These are phyloP conservation scores for Amphiprion percula DNA, from an alignment of 2,113 vertebrate genomes.

Conservation along the genomic window DNA sequence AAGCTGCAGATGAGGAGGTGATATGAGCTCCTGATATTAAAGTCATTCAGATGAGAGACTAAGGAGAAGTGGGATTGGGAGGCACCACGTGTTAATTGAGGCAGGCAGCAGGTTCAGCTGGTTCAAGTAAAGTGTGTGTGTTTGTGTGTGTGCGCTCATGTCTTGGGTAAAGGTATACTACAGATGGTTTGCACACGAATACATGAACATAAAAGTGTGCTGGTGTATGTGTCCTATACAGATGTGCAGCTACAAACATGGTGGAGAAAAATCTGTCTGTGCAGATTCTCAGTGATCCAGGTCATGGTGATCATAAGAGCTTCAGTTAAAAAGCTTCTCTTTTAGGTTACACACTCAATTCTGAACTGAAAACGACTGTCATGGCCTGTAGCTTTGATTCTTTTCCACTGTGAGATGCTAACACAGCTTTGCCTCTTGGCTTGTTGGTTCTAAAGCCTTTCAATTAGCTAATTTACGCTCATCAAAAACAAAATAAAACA, in stretches of 20 bases:
- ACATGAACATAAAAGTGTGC: background rate
- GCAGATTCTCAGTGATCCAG: too few relatives aligned
- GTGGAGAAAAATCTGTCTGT: too few relatives aligned
- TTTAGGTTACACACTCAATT: background rate
- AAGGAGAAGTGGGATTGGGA: constrained; percentile 61
- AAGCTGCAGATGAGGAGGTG: constrained; percentile 78
- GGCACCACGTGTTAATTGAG: constrained; percentile 75
- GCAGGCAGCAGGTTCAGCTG: constrained; percentile 44
- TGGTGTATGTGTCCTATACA: too few relatives aligned
- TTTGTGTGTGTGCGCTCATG: background rate
- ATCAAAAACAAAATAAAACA: too few relatives aligned
- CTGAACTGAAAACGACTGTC: too few relatives aligned
- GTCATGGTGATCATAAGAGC: too few relatives aligned
- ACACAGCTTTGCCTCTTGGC: too few relatives aligned
- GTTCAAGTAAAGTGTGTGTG: constrained; percentile 36
- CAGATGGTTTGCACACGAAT: constrained; percentile 1
- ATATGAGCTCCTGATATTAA: constrained; percentile 80
- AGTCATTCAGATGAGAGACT: constrained; percentile 75
- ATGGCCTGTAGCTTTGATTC: too few relatives aligned
- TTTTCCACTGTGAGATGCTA: too few relatives aligned
- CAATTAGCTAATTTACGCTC: too few relatives aligned
- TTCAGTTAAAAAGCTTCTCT: background rate
- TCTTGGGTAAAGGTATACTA: constrained; percentile 4
- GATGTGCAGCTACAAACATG: too few relatives aligned
- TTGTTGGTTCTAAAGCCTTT: too few relatives aligned